phyloP scores from a whole-genome alignment of 2,888 invertebrate species.

The Seira musarum region DNA sequence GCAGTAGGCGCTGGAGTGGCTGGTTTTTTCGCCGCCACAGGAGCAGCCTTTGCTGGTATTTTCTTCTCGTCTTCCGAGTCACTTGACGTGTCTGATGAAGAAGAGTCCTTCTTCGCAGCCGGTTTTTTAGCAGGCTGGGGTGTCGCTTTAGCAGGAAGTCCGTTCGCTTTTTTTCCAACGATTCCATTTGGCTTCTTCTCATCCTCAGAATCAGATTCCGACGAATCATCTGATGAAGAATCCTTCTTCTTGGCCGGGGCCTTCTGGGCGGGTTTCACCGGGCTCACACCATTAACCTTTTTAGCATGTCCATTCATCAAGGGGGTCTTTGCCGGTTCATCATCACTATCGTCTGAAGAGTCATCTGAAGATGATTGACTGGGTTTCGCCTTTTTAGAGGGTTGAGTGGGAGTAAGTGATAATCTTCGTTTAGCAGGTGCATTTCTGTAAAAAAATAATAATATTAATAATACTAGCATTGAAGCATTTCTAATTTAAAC shows the following conservation, averaged over 20 bases:
- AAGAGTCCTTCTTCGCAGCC: conserved; percentile 36
- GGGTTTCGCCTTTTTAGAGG: conserved; percentile 53
- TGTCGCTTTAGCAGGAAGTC: conserved; percentile 14
- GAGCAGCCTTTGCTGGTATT: background rate
- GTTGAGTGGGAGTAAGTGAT: conserved; percentile 52
- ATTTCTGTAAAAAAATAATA: conserved; percentile 45
- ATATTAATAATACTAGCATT: background rate
- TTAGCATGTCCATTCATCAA: conserved; percentile 19
- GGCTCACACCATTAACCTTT: conserved; percentile 16
- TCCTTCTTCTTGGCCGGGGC: conserved; percentile 24
- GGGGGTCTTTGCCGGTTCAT: conserved; percentile 16
- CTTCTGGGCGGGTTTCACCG: conserved; percentile 21
- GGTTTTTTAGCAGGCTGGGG: conserved; percentile 55
- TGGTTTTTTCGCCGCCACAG: background rate
- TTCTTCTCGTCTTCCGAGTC: conserved; percentile 14
- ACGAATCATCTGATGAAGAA: conserved; percentile 59
- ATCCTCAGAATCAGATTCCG: conserved; percentile 37
- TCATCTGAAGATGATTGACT: conserved; percentile 47
- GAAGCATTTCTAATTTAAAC: background rate
- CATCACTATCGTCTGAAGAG: conserved; percentile 30
- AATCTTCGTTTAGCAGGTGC: conserved; percentile 67
- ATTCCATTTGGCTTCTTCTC: conserved; percentile 69
- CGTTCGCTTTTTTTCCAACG: conserved; percentile 58
- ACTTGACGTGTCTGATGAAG: conserved; percentile 15
- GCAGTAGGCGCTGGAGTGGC: conserved; percentile 19